Base-by-base conservation (phyloP, 2,797 vertebrate species). In the Scyliorhinus canicula region DNA sequence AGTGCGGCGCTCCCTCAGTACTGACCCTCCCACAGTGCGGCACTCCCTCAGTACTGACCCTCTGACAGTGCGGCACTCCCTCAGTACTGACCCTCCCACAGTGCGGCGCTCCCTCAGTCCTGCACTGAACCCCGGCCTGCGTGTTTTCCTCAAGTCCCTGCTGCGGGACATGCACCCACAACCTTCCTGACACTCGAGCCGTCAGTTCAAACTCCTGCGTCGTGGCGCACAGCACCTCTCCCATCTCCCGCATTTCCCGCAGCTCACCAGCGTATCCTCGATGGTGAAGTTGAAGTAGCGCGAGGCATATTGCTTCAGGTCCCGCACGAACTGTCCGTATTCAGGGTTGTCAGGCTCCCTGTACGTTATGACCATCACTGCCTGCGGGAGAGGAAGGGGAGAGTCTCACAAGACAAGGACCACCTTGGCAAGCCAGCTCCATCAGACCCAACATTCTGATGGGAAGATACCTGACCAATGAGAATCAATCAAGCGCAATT, bases 361-460 rank as follows among this genome's bases (percentile, higher is more conserved):
- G 96, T 99, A 99, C 0, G 98, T 99, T 96, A 99, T 97, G 96
- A 99, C 98, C 97, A 99, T 99, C 96, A 98, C 98, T 0, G 97
- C 98, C 99, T 99, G 96, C 16, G n/a, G 96, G 91, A 84, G 86
- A 3, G 95, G 90, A 95, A 28, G 31, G 47, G 40, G 31, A n/a
- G 44, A 79, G 31, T 28, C 11, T 77, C 50, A 79, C 55, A 19
- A 9, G 19, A 79, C 55, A 19, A 9, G 19, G 60, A 57, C 55
- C 85, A 47, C 0, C 16, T 50, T 88, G 44, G 31, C 21, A 26
- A 21, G 44, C 44, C 19, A 52, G 55, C 47, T 8, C 1, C 50
- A 6, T 31, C 5, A 4, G 28, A 47, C 82, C 16, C 85, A 88
- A 35, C 85, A 88, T 8, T 35, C 47, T 9, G 9, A 88, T 35